These are phyloP conservation scores for Zhengitettix transpicula DNA, from an alignment of 2,888 invertebrate genomes.

Conservation along the genomic window DNA sequence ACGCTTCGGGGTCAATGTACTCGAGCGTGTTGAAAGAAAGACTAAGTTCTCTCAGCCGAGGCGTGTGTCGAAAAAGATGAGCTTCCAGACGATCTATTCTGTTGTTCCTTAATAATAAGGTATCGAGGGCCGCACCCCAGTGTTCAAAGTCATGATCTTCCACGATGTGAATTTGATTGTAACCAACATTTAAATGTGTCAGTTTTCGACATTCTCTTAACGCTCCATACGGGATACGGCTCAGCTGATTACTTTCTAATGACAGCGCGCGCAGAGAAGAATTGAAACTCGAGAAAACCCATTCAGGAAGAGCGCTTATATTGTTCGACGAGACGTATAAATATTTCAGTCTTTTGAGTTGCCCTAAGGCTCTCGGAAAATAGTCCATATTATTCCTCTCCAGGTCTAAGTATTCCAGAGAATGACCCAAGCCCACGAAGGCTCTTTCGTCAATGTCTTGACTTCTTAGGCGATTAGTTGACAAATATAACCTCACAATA, in stretches of 20 bases:
- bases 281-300: slow-evolving; percentile 17
- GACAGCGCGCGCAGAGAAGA: slow-evolving; percentile 16
- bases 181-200: slow-evolving; percentile 22
- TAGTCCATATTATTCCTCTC: slow-evolving; percentile 15
- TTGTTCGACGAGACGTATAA: slow-evolving; percentile 18
- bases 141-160: slow-evolving; percentile 5
- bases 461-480: slow-evolving; percentile 15
- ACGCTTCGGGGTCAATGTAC: slow-evolving; percentile 23
- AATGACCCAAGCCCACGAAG: slow-evolving; percentile 18
- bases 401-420: slow-evolving; percentile 18
- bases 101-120: slow-evolving; percentile 22
- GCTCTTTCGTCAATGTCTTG: slow-evolving; percentile 16
- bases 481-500: slow-evolving; percentile 20
- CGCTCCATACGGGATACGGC: slow-evolving; percentile 16
- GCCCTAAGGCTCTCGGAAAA: slow-evolving; percentile 15
- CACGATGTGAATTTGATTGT: slow-evolving; percentile 19
- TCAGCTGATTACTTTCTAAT: slow-evolving; percentile 17
- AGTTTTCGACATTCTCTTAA: slow-evolving; percentile 19
- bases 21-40: slow-evolving; percentile 28
- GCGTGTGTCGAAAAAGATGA: slow-evolving; percentile 21
- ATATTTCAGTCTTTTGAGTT: slow-evolving; percentile 16
- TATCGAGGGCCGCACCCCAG: slow-evolving; percentile 20
- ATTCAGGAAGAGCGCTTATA: slow-evolving; percentile 14
- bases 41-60: slow-evolving; percentile 26
- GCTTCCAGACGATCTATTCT: slow-evolving; percentile 19